These are phyloP conservation scores for Rhipidura dahli DNA, from an alignment of 2,113 vertebrate genomes.

Conservation along the genomic window DNA sequence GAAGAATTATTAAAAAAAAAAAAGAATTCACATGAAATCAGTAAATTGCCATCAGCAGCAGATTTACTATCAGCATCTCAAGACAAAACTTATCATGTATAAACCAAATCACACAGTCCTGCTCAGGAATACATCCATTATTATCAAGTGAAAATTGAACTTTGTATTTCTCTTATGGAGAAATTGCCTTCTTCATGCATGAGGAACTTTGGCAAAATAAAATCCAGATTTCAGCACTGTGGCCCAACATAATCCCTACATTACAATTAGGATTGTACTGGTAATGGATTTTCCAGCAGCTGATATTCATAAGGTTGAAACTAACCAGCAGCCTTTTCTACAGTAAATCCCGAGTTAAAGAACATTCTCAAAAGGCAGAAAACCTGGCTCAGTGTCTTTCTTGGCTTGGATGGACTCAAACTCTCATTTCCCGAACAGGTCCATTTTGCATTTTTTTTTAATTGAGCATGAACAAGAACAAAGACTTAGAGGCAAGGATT, in stretches of 20 bases:
- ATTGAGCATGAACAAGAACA: background rate
- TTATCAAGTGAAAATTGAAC: background rate
- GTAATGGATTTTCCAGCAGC: background rate
- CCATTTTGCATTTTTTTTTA: background rate
- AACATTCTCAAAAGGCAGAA: background rate
- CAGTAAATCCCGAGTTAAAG: background rate
- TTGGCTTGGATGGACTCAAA: background rate
- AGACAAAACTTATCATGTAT: conserved; percentile 46
- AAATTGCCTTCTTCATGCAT: background rate
- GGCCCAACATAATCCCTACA: background rate
- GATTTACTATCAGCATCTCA: conserved; percentile 24
- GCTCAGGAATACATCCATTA: background rate
- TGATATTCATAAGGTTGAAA: background rate
- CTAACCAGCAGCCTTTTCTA: background rate
- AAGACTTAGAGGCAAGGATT: background rate
- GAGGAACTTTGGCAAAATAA: background rate
- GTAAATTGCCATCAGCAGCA: conserved; percentile 4
- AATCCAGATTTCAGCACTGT: background rate
- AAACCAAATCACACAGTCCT: background rate
- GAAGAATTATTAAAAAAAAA: background rate
- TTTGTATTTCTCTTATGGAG: background rate
- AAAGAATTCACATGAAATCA: background rate
- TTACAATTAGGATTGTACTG: background rate
- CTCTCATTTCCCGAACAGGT: background rate
- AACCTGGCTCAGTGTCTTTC: background rate